phyloP scores from a whole-genome alignment of 1,140 invertebrate species.

The Marisa cornuarietis region DNA sequence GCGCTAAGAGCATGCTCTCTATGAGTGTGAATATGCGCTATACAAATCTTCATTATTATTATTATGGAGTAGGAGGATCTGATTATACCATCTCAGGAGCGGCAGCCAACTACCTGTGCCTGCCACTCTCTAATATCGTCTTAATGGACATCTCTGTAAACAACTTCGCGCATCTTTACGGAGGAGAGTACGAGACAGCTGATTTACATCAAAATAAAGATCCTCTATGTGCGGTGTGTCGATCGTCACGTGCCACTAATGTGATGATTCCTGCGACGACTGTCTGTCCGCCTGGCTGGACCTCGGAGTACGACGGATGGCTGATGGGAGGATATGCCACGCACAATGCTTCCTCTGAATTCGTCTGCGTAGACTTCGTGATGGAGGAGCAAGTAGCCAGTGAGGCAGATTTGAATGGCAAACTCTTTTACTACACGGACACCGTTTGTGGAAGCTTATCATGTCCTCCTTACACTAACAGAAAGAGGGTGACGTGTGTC shows the following conservation, averaged over 20 bases:
- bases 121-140: background rate
- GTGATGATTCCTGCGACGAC: too few relatives aligned
- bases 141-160: background rate
- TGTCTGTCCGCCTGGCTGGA: too few relatives aligned
- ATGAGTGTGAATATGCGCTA: too few relatives aligned
- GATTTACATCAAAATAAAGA: too few relatives aligned
- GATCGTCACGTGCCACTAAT: too few relatives aligned
- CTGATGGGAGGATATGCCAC: constrained; percentile 21
- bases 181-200: too few relatives aligned
- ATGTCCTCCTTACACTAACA: constrained; percentile 32
- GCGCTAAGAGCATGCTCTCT: too few relatives aligned
- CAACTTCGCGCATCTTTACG: background rate
- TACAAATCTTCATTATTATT: too few relatives aligned
- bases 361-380: constrained; percentile 37
- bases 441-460: constrained; percentile 26
- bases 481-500: constrained; percentile 31
- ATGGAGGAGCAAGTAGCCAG: constrained; percentile 30
- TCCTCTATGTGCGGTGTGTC: too few relatives aligned
- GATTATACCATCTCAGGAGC: too few relatives aligned
- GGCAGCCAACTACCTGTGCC: background rate
- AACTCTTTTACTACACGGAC: constrained; percentile 33
- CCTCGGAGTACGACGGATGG: too few relatives aligned
- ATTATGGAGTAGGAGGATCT: too few relatives aligned
- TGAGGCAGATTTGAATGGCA: constrained; percentile 27
- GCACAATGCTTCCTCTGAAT: constrained; percentile 23